Evolutionary conservation across 53 echinoderm and acorn worm genomes (phyloP), one percentile per base, ranked within the genome.

Genomic region (Astropecten irregularis): DNA sequence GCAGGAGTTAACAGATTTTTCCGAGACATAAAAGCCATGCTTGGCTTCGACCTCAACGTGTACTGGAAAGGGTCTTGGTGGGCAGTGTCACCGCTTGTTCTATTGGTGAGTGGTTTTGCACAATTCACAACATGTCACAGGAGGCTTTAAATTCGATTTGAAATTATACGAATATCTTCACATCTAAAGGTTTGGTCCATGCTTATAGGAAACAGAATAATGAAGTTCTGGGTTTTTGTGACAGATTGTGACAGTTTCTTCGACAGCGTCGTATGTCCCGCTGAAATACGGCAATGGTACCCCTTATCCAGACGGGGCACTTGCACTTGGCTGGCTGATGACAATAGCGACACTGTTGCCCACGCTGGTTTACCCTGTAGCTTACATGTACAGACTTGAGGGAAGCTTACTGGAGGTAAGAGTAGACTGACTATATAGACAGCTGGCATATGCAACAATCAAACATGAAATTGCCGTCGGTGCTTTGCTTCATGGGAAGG

Each of bases 51-150:
- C 26, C 88, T 69, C 14, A 53, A 47, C 8, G 57, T 85, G 7
- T 93, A 67, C 85, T 93, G 93, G 93, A 90, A 93, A 66, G 65
- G 71, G 0, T 84, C 85, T 42, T 93, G 93, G 93, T 88, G 71
- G 40, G 82, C 61, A 9, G 47, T 93, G 31, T 57, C 93, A 4
- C 93, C 93, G 2, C 20, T 90, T 13, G 54, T 81, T 40, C 64
- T 93, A 13, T 5, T 88, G 73, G 93, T 93, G 82, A 88, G 79
- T 34, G n/a, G n/a, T 28, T 61, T n/a, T n/a, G n/a, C n/a, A n/a
- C n/a, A n/a, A n/a, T n/a, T n/a, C n/a, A n/a, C n/a, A n/a, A n/a
- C n/a, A n/a, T n/a, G n/a, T n/a, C n/a, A n/a, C n/a, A n/a, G n/a
- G n/a, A n/a, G n/a, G n/a, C n/a, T n/a, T n/a, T n/a, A n/a, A n/a